Evolutionary conservation across 2,888 invertebrate species (phyloP).

Genomic region (Xestia sexstrigata): DNA sequence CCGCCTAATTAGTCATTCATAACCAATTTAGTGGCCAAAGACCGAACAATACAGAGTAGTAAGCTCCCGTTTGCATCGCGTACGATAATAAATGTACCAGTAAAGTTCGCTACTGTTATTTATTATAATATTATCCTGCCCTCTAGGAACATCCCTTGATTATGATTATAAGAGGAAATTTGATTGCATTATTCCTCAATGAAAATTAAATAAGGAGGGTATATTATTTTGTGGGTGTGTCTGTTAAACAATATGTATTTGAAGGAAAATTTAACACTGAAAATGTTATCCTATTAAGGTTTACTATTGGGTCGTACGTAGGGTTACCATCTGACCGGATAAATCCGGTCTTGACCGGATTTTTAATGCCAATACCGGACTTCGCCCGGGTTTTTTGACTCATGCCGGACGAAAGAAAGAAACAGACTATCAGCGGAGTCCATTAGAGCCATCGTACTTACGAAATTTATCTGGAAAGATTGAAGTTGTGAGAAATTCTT

Average conservation of each 20-base stretch:
- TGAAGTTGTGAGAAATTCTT: too few species aligned
- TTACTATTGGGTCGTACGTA: not conserved
- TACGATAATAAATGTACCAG: conserved; percentile 24
- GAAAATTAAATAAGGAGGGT: conserved; percentile 34
- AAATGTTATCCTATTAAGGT: not conserved
- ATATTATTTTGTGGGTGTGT: conserved; percentile 20
- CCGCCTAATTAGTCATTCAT: conserved; percentile 54
- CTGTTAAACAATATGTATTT: conserved; percentile 27
- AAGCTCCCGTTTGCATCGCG: conserved; percentile 27
- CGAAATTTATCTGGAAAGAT: too few species aligned
- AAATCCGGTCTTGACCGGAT: too few species aligned
- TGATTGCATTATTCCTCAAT: conserved; percentile 39
- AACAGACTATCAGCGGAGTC: too few species aligned
- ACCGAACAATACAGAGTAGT: conserved; percentile 44
- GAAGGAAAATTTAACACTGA: not conserved
- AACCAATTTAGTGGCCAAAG: conserved; percentile 47
- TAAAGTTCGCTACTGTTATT: conserved; percentile 36
- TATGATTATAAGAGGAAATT: conserved; percentile 42
- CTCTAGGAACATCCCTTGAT: conserved; percentile 45
- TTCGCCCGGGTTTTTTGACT: too few species aligned
- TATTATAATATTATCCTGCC: conserved; percentile 36
- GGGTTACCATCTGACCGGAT: too few species aligned
- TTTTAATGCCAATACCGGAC: too few species aligned
- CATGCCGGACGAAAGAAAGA: too few species aligned
- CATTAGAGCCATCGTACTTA: too few species aligned